Conservation (phyloP, 2,888 invertebrate species). For the Slavum lentiscoides region DNA sequence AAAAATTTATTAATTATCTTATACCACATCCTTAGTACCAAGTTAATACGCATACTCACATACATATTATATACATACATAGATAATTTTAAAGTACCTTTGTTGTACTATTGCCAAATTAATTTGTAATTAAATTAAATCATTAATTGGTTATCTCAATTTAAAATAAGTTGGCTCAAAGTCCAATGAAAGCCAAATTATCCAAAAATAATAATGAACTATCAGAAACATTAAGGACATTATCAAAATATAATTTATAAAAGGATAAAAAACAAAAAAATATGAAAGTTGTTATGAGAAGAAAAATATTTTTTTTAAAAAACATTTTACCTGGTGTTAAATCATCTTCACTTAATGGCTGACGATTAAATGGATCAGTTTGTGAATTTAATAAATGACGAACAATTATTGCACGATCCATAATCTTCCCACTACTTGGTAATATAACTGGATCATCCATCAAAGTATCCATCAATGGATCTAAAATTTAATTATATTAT, state of each 20-base stretch:
- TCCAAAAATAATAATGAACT: no score
- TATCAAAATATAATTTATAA: background rate
- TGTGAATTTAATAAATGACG: conserved; percentile 92
- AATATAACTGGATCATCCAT: conserved; percentile 94
- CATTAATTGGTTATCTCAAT: no score
- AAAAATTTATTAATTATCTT: no score
- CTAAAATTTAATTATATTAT: conserved; percentile 60
- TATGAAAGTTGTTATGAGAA: background rate
- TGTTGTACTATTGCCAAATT: no score
- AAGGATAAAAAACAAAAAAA: background rate
- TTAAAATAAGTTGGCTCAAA: no score
- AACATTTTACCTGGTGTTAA: conserved; percentile 75
- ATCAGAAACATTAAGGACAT: no score
- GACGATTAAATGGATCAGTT: conserved; percentile 97
- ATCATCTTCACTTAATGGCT: conserved; percentile 91
- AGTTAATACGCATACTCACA: no score
- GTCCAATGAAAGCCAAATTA: no score
- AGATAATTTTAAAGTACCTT: no score
- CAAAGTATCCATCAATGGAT: conserved; percentile 95
- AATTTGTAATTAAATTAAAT: no score
- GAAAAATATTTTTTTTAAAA: background rate
- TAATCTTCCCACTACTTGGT: conserved; percentile 82
- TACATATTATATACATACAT: no score
- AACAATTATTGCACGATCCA: conserved; percentile 92
- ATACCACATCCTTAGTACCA: no score